A percentile compares a stretch with the other conserved stretches of the same genome.
Evolutionary conservation across 2,113 vertebrate genomes (phyloP).

Genomic region (Petrocephalus zakoni): DNA sequence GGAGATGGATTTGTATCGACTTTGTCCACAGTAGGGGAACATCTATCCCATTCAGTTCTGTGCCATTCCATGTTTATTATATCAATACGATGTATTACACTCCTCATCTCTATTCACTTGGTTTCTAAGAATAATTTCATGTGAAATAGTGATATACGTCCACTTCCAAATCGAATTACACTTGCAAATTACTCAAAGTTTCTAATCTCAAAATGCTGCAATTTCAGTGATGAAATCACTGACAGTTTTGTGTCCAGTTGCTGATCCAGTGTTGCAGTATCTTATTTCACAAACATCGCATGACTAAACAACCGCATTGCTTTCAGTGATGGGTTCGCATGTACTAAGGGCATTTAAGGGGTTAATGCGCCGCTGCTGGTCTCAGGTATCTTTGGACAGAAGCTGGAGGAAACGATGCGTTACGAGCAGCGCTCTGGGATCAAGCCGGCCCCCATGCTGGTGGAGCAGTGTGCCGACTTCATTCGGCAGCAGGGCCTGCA

Average conservation of each 20-base stretch:
- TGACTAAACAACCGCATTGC: background rate
- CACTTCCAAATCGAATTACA: background rate
- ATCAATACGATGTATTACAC: background rate
- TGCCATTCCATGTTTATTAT: background rate
- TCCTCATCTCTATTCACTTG: background rate
- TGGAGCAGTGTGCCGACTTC: constrained; percentile 94
- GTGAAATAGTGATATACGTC: background rate
- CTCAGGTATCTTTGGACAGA: constrained; percentile 94
- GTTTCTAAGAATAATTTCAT: background rate
- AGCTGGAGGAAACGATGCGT: constrained; percentile 88
- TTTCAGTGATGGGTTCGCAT: background rate
- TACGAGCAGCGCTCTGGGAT: constrained; percentile 85
- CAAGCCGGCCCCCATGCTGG: constrained; percentile 86
- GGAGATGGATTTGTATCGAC: background rate
- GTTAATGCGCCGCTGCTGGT: background rate
- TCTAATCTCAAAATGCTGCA: background rate
- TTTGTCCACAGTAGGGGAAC: background rate
- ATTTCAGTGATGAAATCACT: background rate
- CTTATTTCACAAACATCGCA: background rate
- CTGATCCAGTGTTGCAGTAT: background rate
- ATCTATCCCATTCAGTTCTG: background rate
- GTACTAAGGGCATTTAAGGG: background rate
- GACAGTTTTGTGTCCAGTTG: background rate
- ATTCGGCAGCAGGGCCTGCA: constrained; percentile 83
- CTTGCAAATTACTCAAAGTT: background rate